These are phyloP conservation scores for Boleophthalmus pectinirostris DNA, from an alignment of 2,113 vertebrate genomes.

Conservation along the genomic window DNA sequence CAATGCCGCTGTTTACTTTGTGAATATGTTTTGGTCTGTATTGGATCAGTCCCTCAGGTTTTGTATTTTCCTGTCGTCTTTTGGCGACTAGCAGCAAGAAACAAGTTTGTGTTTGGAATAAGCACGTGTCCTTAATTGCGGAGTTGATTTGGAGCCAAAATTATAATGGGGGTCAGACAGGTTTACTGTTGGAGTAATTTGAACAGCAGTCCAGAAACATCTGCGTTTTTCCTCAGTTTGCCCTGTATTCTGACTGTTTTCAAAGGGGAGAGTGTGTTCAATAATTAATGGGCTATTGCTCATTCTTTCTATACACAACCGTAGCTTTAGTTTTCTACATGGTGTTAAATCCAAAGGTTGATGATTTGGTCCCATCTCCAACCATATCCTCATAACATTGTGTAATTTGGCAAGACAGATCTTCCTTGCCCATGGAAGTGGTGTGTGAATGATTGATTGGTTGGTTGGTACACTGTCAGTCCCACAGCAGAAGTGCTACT, in stretches of 20 bases:
- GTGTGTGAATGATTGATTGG: too few relatives aligned
- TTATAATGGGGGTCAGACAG: constrained; percentile 59
- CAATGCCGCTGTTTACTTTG: constrained; percentile 49
- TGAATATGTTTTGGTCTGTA: constrained; percentile 45
- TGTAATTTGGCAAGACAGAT: too few relatives aligned
- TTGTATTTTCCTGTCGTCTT: constrained; percentile 21
- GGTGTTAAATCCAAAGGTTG: background rate
- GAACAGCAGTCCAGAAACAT: constrained; percentile 33
- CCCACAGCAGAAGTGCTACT: too few relatives aligned
- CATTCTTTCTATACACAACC: background rate
- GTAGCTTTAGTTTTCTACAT: background rate
- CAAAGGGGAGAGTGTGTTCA: background rate
- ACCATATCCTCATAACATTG: background rate
- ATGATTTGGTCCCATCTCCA: background rate
- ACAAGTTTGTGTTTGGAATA: constrained; percentile 24
- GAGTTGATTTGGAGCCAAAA: constrained; percentile 51
- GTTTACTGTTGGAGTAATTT: constrained; percentile 20
- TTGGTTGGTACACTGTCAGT: too few relatives aligned
- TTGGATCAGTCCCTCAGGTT: constrained; percentile 44
- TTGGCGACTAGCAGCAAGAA: constrained; percentile 34
- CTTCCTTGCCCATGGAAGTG: too few relatives aligned
- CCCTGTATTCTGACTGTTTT: background rate
- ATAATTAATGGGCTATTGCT: constrained; percentile 1
- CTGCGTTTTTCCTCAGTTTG: constrained; percentile 15
- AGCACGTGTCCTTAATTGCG: constrained; percentile 37